These are phyloP conservation scores for Atrichornis clamosus DNA, from an alignment of 2,113 vertebrate species.

Conservation along the genomic window DNA sequence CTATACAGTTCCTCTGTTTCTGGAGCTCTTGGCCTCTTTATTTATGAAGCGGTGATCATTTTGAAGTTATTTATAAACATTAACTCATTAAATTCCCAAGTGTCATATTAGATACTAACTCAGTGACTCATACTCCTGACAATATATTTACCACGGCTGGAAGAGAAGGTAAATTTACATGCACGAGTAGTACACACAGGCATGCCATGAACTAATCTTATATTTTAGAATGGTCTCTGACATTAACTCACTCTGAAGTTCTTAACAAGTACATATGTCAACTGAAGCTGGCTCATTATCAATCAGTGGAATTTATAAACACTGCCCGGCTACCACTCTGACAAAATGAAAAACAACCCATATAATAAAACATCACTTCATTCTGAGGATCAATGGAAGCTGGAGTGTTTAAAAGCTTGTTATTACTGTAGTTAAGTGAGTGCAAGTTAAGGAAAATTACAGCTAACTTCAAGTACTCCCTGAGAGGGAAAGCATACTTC, in stretches of 20 bases:
- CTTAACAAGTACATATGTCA: neutral
- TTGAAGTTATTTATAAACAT: conserved; percentile 74
- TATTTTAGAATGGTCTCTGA: conserved; percentile 45
- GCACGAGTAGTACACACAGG: conserved; percentile 13
- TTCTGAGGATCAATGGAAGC: neutral
- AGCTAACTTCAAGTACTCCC: neutral
- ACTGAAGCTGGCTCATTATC: neutral
- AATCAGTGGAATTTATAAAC: neutral
- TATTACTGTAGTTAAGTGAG: neutral
- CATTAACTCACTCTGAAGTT: neutral
- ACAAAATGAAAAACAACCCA: neutral
- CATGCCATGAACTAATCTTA: conserved; percentile 25
- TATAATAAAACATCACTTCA: neutral
- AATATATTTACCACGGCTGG: conserved; percentile 30
- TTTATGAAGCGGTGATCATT: conserved; percentile 57
- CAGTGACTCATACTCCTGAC: conserved; percentile 60
- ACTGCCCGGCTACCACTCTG: neutral
- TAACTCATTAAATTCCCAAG: conserved; percentile 61
- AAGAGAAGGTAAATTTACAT: conserved; percentile 52
- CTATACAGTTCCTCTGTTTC: neutral
- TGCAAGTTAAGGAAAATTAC: neutral
- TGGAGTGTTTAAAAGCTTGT: neutral
- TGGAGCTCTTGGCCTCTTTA: conserved; percentile 36
- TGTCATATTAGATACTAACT: conserved; percentile 23
- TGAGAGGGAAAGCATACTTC: neutral